Percentiles rank a stretch among this genome's conserved stretches.
Conservation (phyloP, 2,797 vertebrate genomes). For the Champsocephalus esox region DNA sequence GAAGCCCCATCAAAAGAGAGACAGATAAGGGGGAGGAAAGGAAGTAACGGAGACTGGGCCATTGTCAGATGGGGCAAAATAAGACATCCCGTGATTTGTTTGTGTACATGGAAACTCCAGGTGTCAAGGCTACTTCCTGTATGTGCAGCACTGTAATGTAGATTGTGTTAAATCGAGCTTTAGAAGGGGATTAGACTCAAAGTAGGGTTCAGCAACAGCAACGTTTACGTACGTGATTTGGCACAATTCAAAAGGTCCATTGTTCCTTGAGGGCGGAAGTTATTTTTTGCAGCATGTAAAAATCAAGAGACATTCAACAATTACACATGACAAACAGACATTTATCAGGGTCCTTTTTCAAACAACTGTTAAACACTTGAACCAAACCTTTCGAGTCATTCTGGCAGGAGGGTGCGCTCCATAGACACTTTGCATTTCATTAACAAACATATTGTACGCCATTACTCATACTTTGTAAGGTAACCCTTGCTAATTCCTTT, state of each 20-base stretch:
- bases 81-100: slow-evolving; percentile 59
- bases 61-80: slow-evolving; percentile 41
- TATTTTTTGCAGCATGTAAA: background rate
- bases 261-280: background rate
- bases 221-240: background rate
- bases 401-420: too few species aligned
- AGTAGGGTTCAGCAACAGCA: background rate
- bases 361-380: background rate
- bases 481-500: too few species aligned
- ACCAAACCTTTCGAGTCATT: background rate
- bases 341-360: background rate
- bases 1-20: slow-evolving; percentile 40
- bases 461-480: too few species aligned
- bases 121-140: slow-evolving; percentile 71
- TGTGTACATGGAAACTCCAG: slow-evolving; percentile 49
- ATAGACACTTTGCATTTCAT: too few species aligned
- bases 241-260: background rate
- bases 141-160: slow-evolving; percentile 16
- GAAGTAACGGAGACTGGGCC: slow-evolving; percentile 59
- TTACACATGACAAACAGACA: background rate
- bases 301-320: background rate
- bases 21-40: slow-evolving; percentile 29
- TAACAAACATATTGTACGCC: too few species aligned
- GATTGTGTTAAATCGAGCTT: slow-evolving; percentile 1
- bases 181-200: slow-evolving; percentile 12